Evolutionary conservation across 2,113 vertebrate genomes (phyloP).

Genomic region (Phainopepla nitens): DNA sequence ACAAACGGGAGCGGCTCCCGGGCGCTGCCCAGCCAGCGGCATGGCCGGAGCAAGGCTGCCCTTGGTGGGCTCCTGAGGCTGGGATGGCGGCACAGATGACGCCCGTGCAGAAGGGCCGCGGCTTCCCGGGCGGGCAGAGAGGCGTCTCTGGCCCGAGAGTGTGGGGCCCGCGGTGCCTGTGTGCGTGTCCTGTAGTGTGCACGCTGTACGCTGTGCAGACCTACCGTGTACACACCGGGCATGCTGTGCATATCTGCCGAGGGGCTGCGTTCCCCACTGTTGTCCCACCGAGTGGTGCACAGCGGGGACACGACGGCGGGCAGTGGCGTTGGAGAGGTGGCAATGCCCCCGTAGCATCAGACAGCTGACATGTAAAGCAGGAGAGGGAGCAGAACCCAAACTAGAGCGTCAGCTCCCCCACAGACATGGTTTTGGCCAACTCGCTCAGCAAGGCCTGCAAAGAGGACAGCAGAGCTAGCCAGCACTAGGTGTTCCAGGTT

Average conservation of each 20-base stretch:
- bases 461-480: background rate
- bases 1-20: rapidly evolving
- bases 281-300: background rate
- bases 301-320: rapidly evolving
- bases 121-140: too few relatives aligned
- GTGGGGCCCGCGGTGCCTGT: background rate
- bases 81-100: background rate
- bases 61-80: background rate
- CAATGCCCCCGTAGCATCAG: background rate
- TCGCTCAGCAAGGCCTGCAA: background rate
- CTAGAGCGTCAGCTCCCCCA: rapidly evolving
- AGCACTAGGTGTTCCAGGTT: background rate
- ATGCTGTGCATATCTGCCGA: rapidly evolving
- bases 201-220: rapidly evolving
- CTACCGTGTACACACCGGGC: background rate
- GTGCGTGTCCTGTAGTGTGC: background rate
- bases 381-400: background rate
- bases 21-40: background rate
- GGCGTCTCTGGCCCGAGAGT: background rate
- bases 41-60: background rate
- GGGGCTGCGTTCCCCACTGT: rapidly evolving
- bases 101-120: background rate
- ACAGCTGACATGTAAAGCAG: background rate
- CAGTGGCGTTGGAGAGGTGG: rapidly evolving
- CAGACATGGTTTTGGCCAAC: rapidly evolving